Base-by-base conservation (phyloP, 1,140 invertebrate species). In the Camponotus pennsylvanicus region DNA sequence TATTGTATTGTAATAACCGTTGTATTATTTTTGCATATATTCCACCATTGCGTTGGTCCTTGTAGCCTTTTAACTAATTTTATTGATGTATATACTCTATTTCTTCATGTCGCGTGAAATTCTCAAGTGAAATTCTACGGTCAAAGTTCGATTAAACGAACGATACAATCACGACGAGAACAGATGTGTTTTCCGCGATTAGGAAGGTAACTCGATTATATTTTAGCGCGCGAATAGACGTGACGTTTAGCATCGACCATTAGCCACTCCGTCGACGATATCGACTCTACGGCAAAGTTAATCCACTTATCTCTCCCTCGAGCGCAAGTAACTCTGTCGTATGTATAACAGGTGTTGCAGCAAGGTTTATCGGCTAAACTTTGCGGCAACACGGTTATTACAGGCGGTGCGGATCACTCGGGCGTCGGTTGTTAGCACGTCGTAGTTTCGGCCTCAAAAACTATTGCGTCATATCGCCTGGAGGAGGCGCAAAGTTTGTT, bases 281-380 rank as follows among this genome's bases (percentile, higher is more conserved):
- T 89, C 77, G 71, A 27, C 87, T 52, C 49, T 70, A 76, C 83
- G 66, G 84, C 57, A 76, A 90, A 90, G 89, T 91, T 91, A 91
- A 91, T 91, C 90, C 88, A 91, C 90, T 91, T 91, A 91, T 89
- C 64, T 89, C 78, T 90, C 57, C 76, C 76, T 59, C 64, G 49
- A 63, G 75, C 63, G 66, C 32, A 77, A 90, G 85, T 84, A 90
- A 91, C 75, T 90, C 88, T 85, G 86, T 66, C 70, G 52, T 85
- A 86, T 80, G 89, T 88, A 84, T 82, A 91, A 87, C 87, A 90
- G 89, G 78, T 87, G 89, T 84, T 90, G 88, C 75, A 64, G 67
- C 45, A 27, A 67, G 79, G 85, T 87, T 79, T 89, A 90, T 83
- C 84, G 87, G 87, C 7, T 84, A 89, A 90, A 90, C 57, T 90